Conservation (phyloP, 2,797 vertebrate genomes). For the Dendrocincla fuliginosa region DNA sequence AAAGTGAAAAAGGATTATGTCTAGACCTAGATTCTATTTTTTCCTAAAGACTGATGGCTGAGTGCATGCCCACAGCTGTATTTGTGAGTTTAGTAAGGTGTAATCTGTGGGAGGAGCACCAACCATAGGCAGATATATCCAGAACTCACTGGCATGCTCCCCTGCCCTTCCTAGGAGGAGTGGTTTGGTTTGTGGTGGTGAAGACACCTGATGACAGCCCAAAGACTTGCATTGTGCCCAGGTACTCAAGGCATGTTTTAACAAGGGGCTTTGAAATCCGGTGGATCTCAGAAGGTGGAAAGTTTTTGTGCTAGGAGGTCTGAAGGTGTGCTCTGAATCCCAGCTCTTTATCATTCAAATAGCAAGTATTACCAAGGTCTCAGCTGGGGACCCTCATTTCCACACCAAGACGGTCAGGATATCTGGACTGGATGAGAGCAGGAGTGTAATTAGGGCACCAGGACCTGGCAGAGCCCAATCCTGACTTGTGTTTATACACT, state of each 20-base stretch:
- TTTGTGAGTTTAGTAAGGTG: not conserved
- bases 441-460: not conserved
- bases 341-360: not conserved
- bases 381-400: not conserved
- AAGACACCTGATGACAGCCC: not conserved
- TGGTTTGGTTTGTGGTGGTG: not conserved
- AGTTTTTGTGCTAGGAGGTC: not conserved
- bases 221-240: not conserved
- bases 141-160: not conserved
- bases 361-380: not conserved
- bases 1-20: not conserved
- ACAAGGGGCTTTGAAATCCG: not conserved
- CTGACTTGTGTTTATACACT: not conserved
- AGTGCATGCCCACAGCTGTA: not conserved
- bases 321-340: accelerated
- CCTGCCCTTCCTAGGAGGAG: not conserved
- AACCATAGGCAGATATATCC: not conserved
- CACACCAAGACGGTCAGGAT: not conserved
- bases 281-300: not conserved
- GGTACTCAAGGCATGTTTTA: not conserved
- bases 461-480: not conserved
- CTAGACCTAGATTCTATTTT: not conserved
- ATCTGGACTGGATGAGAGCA: not conserved
- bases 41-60: not conserved
- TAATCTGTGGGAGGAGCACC: not conserved